These are phyloP conservation scores for Pangasius sanitwongsei DNA, from an alignment of 2,797 vertebrate species.

Conservation along the genomic window DNA sequence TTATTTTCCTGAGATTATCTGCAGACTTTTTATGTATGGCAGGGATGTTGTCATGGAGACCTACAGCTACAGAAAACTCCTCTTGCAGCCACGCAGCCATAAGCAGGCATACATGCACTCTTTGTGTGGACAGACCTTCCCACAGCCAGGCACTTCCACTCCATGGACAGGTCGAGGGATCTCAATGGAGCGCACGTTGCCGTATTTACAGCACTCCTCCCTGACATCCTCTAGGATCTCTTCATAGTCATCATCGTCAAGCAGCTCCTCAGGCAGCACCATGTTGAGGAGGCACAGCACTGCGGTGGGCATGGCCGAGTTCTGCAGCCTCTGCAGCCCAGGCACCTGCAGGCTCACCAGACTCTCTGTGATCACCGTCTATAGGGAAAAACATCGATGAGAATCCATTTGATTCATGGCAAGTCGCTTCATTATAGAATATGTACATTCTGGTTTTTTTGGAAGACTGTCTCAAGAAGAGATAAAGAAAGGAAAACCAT, in stretches of 20 bases:
- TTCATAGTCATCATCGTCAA: conserved; percentile 80
- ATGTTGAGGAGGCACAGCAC: conserved; percentile 81
- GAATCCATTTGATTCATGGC: background rate
- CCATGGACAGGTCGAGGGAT: conserved; percentile 76
- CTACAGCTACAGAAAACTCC: background rate
- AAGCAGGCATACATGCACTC: background rate
- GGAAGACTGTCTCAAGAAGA: background rate
- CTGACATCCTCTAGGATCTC: conserved; percentile 81
- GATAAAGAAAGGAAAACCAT: background rate
- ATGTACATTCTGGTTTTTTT: background rate
- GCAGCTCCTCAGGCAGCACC: conserved; percentile 80
- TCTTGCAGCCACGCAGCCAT: background rate
- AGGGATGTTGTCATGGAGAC: background rate
- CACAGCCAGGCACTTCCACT: conserved; percentile 78
- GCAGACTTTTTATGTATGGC: background rate
- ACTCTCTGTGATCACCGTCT: conserved; percentile 66
- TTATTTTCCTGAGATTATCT: background rate
- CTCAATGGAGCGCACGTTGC: conserved; percentile 75
- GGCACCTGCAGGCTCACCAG: conserved; percentile 78
- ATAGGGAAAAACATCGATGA: background rate
- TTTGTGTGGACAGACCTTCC: conserved; percentile 67
- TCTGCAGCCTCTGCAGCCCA: conserved; percentile 74
- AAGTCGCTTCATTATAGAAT: background rate
- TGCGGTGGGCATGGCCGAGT: conserved; percentile 71
- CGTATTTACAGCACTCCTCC: conserved; percentile 81